phyloP scores from a whole-genome alignment of 2,888 invertebrate species.

The Chloroclystis v-ata region DNA sequence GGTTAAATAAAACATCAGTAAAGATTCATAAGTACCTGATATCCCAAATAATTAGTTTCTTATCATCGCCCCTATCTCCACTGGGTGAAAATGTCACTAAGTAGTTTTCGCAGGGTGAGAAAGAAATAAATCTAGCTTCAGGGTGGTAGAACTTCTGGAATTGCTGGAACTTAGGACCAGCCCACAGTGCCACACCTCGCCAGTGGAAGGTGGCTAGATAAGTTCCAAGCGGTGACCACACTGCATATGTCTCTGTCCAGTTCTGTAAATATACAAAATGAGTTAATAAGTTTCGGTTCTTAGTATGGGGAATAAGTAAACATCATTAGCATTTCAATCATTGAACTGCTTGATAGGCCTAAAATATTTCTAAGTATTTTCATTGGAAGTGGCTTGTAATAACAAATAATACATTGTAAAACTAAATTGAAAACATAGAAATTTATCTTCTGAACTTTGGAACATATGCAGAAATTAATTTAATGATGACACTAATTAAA shows the following conservation, averaged over 20 bases:
- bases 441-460: no score
- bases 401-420: no score
- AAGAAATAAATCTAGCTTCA: slow-evolving; percentile 96
- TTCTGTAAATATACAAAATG: slow-evolving; percentile 71
- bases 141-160: slow-evolving; percentile 94
- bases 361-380: no score
- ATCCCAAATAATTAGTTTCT: slow-evolving; percentile 97
- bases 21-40: slow-evolving; percentile 78
- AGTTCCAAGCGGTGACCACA: slow-evolving; percentile 98
- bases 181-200: slow-evolving; percentile 98
- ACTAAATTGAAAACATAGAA: no score
- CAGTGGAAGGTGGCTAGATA: slow-evolving; percentile 97
- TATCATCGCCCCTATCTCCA: slow-evolving; percentile 83
- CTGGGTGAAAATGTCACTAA: slow-evolving; percentile 95
- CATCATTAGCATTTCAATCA: no score
- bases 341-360: no score
- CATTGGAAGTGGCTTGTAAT: no score
- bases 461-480: no score
- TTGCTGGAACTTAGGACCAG: slow-evolving; percentile 94
- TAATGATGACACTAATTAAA: no score
- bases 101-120: slow-evolving; percentile 98
- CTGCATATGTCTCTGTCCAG: slow-evolving; percentile 97
- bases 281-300: not conserved
- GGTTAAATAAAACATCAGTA: not conserved
- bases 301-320: no score